These are phyloP conservation scores for Tetramorium alpestre DNA, from an alignment of 1,140 invertebrate genomes.

Conservation along the genomic window DNA sequence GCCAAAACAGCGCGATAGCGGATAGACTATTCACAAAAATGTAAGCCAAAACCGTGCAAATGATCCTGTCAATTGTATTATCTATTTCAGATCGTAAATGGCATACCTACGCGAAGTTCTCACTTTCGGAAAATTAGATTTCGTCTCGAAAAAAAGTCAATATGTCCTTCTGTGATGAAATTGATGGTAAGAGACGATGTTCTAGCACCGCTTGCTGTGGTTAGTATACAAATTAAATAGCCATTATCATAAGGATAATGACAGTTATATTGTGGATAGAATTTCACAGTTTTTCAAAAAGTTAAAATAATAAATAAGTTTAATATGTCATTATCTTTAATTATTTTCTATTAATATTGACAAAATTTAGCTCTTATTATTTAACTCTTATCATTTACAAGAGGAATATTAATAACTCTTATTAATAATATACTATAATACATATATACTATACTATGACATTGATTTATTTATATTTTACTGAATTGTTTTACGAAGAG, in stretches of 20 bases:
- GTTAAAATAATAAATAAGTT: background rate
- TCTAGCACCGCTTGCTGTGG: constrained; percentile 41
- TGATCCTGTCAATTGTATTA: background rate
- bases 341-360: background rate
- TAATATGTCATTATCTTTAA: background rate
- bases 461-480: background rate
- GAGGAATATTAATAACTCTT: background rate
- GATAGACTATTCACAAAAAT: constrained; percentile 13
- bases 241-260: background rate
- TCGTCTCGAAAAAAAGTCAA: background rate
- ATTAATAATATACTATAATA: background rate
- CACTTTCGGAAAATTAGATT: constrained; percentile 3
- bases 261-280: background rate
- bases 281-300: background rate
- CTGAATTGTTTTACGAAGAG: background rate
- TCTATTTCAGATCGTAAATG: constrained; percentile 38
- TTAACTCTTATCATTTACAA: background rate
- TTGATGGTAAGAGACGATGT: background rate
- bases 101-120: constrained; percentile 15
- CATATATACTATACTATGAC: too few relatives aligned
- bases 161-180: constrained; percentile 56
- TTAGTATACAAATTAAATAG: constrained; percentile 47
- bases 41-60: constrained; percentile 15
- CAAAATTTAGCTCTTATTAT: background rate
- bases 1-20: background rate